These are phyloP conservation scores for Timema podura DNA, from an alignment of 2,888 invertebrate genomes.

Conservation along the genomic window DNA sequence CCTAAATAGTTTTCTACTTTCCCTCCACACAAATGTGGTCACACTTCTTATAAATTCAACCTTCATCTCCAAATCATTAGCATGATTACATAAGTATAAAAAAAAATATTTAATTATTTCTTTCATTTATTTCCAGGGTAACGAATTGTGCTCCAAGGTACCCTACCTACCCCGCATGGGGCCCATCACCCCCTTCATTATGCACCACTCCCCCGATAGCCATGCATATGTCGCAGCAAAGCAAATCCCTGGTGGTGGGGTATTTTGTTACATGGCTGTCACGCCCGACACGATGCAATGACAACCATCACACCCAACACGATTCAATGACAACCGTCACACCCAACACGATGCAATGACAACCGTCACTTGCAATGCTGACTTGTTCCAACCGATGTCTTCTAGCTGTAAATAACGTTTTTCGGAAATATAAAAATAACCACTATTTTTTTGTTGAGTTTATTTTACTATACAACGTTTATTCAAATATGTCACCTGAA, in stretches of 20 bases:
- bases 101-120: neutral
- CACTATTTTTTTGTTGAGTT: no score
- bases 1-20: no score
- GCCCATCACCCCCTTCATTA: constrained; percentile 50
- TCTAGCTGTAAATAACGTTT: no score
- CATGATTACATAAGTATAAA: neutral
- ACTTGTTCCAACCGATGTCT: no score
- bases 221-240: constrained; percentile 51
- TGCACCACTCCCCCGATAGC: constrained; percentile 52
- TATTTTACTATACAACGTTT: no score
- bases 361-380: neutral
- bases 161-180: constrained; percentile 51
- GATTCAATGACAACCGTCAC: constrained; percentile 16
- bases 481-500: no score
- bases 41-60: no score
- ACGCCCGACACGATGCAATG: constrained; percentile 41
- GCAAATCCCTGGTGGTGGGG: constrained; percentile 51
- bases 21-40: no score
- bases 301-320: constrained; percentile 43
- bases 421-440: no score
- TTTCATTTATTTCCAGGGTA: constrained; percentile 31
- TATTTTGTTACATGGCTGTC: constrained; percentile 56
- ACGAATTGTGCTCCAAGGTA: constrained; percentile 32
- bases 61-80: no score
- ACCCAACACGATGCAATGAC: neutral